Percentiles rank a stretch among this genome's conserved stretches.
Evolutionary conservation across 1,140 invertebrate species (phyloP).

Genomic region (Apis mellifera): DNA sequence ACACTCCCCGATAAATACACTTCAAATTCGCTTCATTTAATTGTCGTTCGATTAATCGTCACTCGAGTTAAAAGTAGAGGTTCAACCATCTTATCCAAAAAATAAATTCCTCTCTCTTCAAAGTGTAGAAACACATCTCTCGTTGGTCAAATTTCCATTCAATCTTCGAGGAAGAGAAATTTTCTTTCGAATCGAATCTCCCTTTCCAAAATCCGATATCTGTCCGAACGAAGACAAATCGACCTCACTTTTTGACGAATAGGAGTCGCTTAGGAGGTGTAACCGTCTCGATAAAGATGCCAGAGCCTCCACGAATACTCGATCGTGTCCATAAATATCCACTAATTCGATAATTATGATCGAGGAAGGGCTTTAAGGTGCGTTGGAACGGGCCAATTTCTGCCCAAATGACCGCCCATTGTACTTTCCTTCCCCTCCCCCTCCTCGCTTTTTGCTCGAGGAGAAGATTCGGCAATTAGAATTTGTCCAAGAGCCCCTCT

Average conservation of each 20-base stretch:
- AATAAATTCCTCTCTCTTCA: too few species aligned
- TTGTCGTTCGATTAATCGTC: too few species aligned
- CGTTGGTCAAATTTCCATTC: too few species aligned
- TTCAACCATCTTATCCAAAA: too few species aligned
- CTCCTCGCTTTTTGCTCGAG: conserved; percentile 36
- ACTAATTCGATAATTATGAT: conserved; percentile 65
- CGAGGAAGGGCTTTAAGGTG: conserved; percentile 33
- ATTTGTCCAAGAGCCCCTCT: conserved; percentile 57
- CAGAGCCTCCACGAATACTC: conserved; percentile 17
- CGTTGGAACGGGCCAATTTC: conserved; percentile 66
- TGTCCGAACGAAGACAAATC: conserved; percentile 15
- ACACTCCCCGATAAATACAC: too few species aligned
- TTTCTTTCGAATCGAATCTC: too few species aligned
- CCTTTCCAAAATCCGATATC: too few species aligned
- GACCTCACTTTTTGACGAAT: conserved; percentile 25
- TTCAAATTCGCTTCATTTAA: too few species aligned
- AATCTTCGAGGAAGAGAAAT: too few species aligned
- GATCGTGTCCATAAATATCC: conserved; percentile 57
- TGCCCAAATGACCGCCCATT: conserved; percentile 51
- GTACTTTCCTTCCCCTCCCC: conserved; percentile 32
- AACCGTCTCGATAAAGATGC: conserved; percentile 41
- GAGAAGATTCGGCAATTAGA: conserved; percentile 66
- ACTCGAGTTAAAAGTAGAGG: too few species aligned
- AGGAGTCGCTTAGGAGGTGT: neutral
- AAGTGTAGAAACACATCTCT: too few species aligned